These are phyloP conservation scores for Manis pentadactyla DNA, from an alignment of 2,797 vertebrate genomes.

Conservation along the genomic window DNA sequence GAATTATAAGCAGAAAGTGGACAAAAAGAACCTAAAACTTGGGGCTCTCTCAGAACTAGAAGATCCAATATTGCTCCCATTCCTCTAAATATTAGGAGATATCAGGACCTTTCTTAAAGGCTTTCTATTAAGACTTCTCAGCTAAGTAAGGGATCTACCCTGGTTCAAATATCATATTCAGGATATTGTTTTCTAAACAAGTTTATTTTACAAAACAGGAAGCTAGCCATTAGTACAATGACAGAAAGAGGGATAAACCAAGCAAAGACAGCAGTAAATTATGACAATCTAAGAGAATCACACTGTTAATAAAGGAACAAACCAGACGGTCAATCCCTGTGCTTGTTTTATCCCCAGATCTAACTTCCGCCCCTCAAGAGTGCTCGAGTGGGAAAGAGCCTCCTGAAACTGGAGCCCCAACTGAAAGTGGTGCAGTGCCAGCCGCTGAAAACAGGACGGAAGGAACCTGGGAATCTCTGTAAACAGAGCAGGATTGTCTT, in stretches of 20 bases:
- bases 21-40: neutral
- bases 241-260: neutral
- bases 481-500: neutral
- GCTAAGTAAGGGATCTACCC: neutral
- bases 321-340: neutral
- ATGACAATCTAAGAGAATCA: neutral
- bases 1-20: neutral
- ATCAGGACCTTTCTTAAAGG: neutral
- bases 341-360: neutral
- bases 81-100: neutral
- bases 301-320: neutral
- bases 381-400: neutral
- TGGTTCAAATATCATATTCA: neutral
- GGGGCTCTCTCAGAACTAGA: neutral
- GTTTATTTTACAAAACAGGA: neutral
- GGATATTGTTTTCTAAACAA: neutral
- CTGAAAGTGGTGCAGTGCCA: neutral
- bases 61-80: neutral
- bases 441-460: neutral
- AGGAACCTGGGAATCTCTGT: neutral
- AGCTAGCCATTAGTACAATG: neutral
- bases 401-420: neutral
- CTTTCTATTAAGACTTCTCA: neutral
- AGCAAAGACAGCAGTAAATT: neutral
- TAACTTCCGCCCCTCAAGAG: neutral